Evolutionary conservation across 2,888 invertebrate genomes (phyloP), one percentile per base, ranked within the genome.

Genomic region (Drymonia ruficornis): DNA sequence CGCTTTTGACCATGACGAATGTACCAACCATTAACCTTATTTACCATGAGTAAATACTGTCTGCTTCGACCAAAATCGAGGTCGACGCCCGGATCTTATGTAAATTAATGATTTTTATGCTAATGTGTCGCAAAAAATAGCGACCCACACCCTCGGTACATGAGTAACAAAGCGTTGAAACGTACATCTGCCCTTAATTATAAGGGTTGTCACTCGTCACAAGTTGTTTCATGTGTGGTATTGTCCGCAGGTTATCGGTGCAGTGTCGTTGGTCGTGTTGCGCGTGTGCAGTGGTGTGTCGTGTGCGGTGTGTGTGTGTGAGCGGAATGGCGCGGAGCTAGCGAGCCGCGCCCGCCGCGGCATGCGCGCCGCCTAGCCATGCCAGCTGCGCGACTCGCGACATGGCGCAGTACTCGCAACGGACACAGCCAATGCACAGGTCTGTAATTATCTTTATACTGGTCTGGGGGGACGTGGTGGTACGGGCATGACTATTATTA

Each of bases 361-460:
- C 85, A 90, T 88, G 91, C 87, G 80, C 84, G 81, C 79, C 81
- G 84, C 80, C 79, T 88, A 88, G 90, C 89, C 91, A 91, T 91
- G 92, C 86, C 81, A 78, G 84, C 84, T 78, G 86, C 79, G 78
- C 78, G 68, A 57, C 73, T 71, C 64, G 65, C 69, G 76, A 76
- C 79, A 93, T 93, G 93, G 93, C 93, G 84, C 93, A 93, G 85
- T 93, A 92, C 80, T 86, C 93, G 73, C 93, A 93, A 82, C 81
- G 93, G 85, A 81, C 93, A 81, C 93, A 91, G 91, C 91, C 92
- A 83, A 93, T 93, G 91, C 92, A 93, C 91, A 93, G 93, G 93
- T 93, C 47, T 16, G 47, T 47, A 13, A 47, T 31, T 34, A 34
- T 34, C 23, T 23, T 23, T 40, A 9, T 16, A 40, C 40, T 16